phyloP scores from a whole-genome alignment of 1,140 invertebrate genomes.

The Drosophila santomea region DNA sequence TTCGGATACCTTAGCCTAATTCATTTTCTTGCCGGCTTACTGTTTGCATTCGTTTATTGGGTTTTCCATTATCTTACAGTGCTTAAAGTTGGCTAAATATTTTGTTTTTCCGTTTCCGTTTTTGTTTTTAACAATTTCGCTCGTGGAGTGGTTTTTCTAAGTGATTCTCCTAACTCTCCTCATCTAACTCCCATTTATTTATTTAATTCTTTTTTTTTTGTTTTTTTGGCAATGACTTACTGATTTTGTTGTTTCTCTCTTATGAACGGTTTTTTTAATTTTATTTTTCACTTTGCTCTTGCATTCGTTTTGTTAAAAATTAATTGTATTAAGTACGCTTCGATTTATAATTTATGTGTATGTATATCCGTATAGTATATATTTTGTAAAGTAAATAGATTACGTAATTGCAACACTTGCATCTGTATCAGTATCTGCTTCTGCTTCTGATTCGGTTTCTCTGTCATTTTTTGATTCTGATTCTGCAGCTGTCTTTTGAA shows the following conservation, averaged over 20 bases:
- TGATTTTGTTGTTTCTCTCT: slow-evolving; percentile 68
- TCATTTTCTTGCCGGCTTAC: slow-evolving; percentile 9
- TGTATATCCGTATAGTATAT: slow-evolving; percentile 70
- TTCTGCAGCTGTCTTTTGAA: background rate
- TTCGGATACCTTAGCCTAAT: slow-evolving; percentile 45
- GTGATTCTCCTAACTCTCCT: slow-evolving; percentile 20
- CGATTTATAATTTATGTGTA: slow-evolving; percentile 65
- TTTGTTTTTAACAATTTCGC: slow-evolving; percentile 49
- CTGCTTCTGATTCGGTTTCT: slow-evolving; percentile 1
- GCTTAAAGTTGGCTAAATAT: slow-evolving; percentile 61
- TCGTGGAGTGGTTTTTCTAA: slow-evolving; percentile 28
- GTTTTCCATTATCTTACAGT: slow-evolving; percentile 60
- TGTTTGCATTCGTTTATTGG: slow-evolving; percentile 28
- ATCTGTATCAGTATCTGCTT: slow-evolving; percentile 4
- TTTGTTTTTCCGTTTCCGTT: slow-evolving; percentile 26
- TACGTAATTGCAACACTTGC: slow-evolving; percentile 79
- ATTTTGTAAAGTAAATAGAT: slow-evolving; percentile 79
- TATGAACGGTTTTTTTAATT: slow-evolving; percentile 10
- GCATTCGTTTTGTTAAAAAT: slow-evolving; percentile 57
- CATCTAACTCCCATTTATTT: background rate
- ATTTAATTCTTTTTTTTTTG: slow-evolving; percentile 12
- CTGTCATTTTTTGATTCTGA: background rate
- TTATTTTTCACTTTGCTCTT: slow-evolving; percentile 13
- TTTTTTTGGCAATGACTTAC: slow-evolving; percentile 74
- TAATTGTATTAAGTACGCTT: slow-evolving; percentile 64